Percentiles rank a stretch among this genome's conserved stretches.
These are phyloP conservation scores for Tenthredo scrophulariae DNA, from an alignment of 2,888 invertebrate genomes.

Conservation along the genomic window DNA sequence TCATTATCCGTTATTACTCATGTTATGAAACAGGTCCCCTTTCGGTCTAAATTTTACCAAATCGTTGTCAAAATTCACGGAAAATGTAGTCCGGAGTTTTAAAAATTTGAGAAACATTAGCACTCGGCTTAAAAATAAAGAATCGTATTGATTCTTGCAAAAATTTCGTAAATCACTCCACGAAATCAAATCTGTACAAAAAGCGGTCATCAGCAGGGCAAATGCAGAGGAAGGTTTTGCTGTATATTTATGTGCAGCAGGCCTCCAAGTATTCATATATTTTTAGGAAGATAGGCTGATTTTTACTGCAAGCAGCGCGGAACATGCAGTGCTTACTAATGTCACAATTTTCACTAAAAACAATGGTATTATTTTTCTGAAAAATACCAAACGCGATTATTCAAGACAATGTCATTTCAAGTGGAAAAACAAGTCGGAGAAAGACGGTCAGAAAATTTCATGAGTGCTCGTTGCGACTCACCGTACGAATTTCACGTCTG, in stretches of 20 bases:
- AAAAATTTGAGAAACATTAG: background rate
- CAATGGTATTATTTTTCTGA: background rate
- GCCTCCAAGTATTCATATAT: background rate
- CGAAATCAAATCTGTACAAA: background rate
- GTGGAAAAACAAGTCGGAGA: background rate
- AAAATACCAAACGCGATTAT: background rate
- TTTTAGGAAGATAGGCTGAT: background rate
- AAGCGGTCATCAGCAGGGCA: background rate
- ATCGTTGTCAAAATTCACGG: background rate
- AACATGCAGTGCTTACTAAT: background rate
- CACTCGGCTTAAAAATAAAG: background rate
- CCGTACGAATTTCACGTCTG: background rate
- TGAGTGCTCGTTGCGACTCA: background rate
- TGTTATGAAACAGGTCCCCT: conserved; percentile 32
- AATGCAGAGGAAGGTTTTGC: background rate
- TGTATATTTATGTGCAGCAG: background rate
- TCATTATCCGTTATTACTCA: conserved; percentile 38
- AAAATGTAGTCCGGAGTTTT: background rate
- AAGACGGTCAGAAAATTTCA: background rate
- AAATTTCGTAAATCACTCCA: background rate
- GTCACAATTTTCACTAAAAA: background rate
- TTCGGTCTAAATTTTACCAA: background rate
- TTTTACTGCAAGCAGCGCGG: background rate
- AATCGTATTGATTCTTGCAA: background rate
- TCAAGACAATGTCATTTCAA: conserved; percentile 1